These are phyloP conservation scores for Cyprinodon tularosa DNA, from an alignment of 2,113 vertebrate genomes.

Conservation along the genomic window DNA sequence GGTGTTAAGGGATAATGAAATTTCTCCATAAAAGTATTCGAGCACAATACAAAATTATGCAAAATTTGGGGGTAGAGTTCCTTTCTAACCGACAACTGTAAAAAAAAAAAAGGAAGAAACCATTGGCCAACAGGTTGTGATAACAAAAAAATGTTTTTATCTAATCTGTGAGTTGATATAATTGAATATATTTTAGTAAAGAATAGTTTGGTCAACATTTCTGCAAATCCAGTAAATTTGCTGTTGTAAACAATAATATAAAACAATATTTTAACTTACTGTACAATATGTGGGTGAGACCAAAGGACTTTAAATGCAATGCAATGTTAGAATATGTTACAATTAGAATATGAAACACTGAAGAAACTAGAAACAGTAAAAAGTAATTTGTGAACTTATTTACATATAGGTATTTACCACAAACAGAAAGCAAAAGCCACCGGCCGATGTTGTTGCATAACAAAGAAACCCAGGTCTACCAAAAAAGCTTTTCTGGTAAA, in stretches of 20 bases:
- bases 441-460: not conserved
- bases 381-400: not conserved
- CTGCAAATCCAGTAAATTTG: not conserved
- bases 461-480: not conserved
- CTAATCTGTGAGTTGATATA: not conserved
- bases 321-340: not conserved
- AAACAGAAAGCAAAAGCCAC: not conserved
- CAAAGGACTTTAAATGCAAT: not conserved
- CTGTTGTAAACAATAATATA: not conserved
- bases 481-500: too few relatives aligned
- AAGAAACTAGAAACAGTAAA: not conserved
- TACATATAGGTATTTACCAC: not conserved
- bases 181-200: not conserved
- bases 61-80: not conserved
- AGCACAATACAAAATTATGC: not conserved
- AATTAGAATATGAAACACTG: not conserved
- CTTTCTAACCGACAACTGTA: not conserved
- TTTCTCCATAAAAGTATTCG: not conserved
- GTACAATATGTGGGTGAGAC: not conserved
- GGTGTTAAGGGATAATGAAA: not conserved
- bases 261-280: not conserved
- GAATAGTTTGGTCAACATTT: not conserved
- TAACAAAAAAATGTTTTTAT: not conserved
- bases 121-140: not conserved
- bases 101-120: not conserved